Percentiles rank a stretch among this genome's conserved stretches.
Evolutionary conservation across 2,888 invertebrate genomes (phyloP).

Genomic region (Ennomos erosarius): DNA sequence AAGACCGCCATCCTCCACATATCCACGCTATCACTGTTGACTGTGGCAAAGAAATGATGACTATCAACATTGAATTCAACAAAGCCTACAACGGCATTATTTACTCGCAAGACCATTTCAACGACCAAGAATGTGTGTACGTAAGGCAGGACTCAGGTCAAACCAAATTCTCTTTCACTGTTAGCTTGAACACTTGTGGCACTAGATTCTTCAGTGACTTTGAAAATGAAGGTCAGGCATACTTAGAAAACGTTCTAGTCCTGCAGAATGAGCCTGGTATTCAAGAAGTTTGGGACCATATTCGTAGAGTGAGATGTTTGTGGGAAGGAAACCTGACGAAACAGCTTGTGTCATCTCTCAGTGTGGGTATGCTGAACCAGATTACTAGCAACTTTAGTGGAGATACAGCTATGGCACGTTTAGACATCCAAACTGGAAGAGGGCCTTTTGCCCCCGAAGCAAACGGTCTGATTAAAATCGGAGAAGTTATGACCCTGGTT

Average conservation of each 20-base stretch:
- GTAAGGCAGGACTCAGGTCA: constrained; percentile 89
- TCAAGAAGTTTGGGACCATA: constrained; percentile 92
- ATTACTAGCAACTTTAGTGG: constrained; percentile 93
- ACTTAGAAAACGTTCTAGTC: constrained; percentile 91
- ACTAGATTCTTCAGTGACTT: constrained; percentile 92
- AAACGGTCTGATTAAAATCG: constrained; percentile 91
- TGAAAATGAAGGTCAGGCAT: constrained; percentile 90
- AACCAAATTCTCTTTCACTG: constrained; percentile 89
- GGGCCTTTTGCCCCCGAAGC: constrained; percentile 92
- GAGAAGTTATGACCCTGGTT: constrained; percentile 92
- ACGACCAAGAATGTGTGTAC: constrained; percentile 89
- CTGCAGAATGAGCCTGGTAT: constrained; percentile 92
- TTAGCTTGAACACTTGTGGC: constrained; percentile 90
- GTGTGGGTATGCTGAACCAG: constrained; percentile 92
- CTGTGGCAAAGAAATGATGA: constrained; percentile 93
- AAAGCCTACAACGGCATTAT: constrained; percentile 91
- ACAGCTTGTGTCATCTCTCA: constrained; percentile 89
- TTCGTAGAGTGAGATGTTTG: constrained; percentile 90
- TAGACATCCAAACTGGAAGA: constrained; percentile 91
- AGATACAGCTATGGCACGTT: constrained; percentile 91
- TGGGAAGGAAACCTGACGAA: constrained; percentile 93
- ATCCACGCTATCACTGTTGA: constrained; percentile 91
- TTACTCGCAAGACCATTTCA: constrained; percentile 91
- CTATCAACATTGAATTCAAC: constrained; percentile 91
- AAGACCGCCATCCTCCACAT: constrained; percentile 89